Evolutionary conservation across 2,113 vertebrate genomes (phyloP).

Genomic region (Galemys pyrenaicus): DNA sequence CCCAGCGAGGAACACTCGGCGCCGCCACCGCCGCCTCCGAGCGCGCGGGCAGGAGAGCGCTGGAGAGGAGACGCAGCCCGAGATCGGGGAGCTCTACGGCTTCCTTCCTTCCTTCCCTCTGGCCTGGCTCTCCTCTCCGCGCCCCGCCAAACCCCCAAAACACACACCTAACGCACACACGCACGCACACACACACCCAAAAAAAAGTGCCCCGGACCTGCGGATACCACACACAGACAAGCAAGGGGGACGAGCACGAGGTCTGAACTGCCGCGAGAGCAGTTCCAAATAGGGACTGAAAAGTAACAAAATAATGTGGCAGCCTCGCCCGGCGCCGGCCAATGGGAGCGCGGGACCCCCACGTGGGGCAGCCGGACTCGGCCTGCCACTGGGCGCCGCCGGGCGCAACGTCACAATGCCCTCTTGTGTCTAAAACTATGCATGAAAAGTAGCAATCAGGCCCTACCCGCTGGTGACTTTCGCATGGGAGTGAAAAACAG

Average conservation of each 20-base stretch:
- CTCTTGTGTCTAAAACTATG: constrained; percentile 90
- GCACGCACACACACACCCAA: not conserved
- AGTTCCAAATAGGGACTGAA: constrained; percentile 85
- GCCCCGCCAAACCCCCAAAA: constrained; percentile 42
- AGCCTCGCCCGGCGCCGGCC: constrained; percentile 58
- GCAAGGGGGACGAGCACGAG: constrained; percentile 85
- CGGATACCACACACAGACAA: constrained; percentile 91
- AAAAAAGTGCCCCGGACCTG: constrained; percentile 79
- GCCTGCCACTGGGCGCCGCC: constrained; percentile 82
- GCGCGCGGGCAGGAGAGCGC: constrained; percentile 55
- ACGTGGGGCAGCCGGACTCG: constrained; percentile 85
- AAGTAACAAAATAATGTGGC: constrained; percentile 83
- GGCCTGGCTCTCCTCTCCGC: constrained; percentile 49
- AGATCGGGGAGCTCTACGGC: constrained; percentile 62
- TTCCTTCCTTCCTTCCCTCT: constrained; percentile 67
- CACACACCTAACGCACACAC: not conserved
- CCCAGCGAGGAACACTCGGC: constrained; percentile 5
- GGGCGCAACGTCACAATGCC: constrained; percentile 88
- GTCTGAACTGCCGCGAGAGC: constrained; percentile 90
- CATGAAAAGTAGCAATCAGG: constrained; percentile 78
- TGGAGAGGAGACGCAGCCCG: constrained; percentile 54
- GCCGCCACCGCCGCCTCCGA: constrained; percentile 18
- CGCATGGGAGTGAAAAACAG: constrained; percentile 80
- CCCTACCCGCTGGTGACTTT: constrained; percentile 79
- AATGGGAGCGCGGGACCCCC: constrained; percentile 84